Conservation (phyloP, 2,888 invertebrate species). For the Opisthograptis luteolata region DNA sequence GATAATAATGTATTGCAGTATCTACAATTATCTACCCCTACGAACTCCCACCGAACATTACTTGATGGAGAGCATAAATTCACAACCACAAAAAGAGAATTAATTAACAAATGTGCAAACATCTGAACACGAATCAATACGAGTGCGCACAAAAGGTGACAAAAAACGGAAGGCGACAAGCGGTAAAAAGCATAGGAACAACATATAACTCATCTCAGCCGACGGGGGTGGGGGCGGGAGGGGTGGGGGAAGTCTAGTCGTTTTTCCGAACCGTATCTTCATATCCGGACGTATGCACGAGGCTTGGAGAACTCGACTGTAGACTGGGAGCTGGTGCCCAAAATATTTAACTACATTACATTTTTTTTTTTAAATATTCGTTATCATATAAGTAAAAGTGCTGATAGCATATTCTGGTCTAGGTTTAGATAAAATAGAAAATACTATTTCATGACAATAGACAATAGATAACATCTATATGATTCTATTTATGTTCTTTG, state of each 20-base stretch:
- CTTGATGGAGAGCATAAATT: slow-evolving; percentile 16
- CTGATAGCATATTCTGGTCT: no score
- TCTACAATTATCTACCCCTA: no score
- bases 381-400: no score
- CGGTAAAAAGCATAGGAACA: slow-evolving; percentile 39
- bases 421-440: no score
- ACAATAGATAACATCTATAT: no score
- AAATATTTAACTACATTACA: no score
- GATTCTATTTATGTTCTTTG: no score
- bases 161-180: slow-evolving; percentile 47
- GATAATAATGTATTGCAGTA: no score
- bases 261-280: slow-evolving; percentile 79
- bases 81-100: slow-evolving; percentile 20
- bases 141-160: slow-evolving; percentile 56
- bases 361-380: no score
- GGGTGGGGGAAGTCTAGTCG: slow-evolving; percentile 53
- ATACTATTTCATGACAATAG: no score
- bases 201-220: slow-evolving; percentile 43
- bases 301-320: slow-evolving; percentile 26
- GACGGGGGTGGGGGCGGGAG: slow-evolving; percentile 12
- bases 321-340: slow-evolving; percentile 16
- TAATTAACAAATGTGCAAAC: slow-evolving; percentile 41
- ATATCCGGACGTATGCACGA: slow-evolving; percentile 66
- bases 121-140: slow-evolving; percentile 61
- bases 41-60: slow-evolving; percentile 4